These are phyloP conservation scores for Mus minutoides DNA, from an alignment of 2,797 vertebrate genomes.

Conservation along the genomic window DNA sequence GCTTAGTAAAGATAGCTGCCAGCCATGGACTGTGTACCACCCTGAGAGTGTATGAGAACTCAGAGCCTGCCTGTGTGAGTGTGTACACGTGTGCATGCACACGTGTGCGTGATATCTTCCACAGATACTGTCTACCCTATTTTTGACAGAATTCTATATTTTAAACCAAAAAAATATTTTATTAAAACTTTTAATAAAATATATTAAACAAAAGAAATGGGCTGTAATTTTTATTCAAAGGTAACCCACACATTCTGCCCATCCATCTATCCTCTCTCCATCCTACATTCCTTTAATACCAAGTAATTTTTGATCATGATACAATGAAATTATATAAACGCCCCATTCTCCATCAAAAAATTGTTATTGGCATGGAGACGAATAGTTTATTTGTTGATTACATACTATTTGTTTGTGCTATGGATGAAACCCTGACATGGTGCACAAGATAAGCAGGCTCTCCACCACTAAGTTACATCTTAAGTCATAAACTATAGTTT, in stretches of 20 bases:
- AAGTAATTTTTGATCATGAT: background rate
- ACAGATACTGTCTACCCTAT: background rate
- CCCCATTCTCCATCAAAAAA: background rate
- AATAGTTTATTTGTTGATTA: conserved; percentile 2
- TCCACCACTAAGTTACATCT: background rate
- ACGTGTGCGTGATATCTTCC: background rate
- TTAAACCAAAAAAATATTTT: background rate
- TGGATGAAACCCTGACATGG: too few relatives aligned
- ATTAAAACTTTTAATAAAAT: background rate
- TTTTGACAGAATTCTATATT: background rate
- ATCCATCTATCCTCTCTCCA: background rate
- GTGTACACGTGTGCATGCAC: too few relatives aligned
- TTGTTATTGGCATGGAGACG: background rate
- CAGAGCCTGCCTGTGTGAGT: too few relatives aligned
- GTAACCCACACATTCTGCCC: background rate
- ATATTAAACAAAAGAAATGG: background rate
- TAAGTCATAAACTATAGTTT: background rate
- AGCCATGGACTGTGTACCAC: background rate
- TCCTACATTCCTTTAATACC: background rate
- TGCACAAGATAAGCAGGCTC: background rate
- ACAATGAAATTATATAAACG: background rate
- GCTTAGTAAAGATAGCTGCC: background rate
- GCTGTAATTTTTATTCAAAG: background rate
- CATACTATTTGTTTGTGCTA: background rate
- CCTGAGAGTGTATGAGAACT: background rate